A percentile compares a stretch with the other conserved stretches of the same genome.
Evolutionary conservation across 2,113 vertebrate species (phyloP).

Genomic region (Lota lota): DNA sequence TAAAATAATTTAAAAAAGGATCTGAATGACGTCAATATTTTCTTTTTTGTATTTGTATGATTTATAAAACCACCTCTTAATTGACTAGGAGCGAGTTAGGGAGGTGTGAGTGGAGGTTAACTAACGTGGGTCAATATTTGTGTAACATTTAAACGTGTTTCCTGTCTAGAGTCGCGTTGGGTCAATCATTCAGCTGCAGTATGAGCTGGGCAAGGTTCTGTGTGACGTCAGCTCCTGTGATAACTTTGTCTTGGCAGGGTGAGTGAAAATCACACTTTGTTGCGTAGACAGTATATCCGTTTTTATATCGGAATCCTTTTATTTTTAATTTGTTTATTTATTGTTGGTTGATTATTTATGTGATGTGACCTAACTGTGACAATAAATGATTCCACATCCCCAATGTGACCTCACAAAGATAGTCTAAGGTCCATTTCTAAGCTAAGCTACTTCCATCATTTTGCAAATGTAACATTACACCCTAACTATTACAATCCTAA

Average conservation of each 20-base stretch:
- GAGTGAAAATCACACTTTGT: conserved; percentile 50
- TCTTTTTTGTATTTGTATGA: neutral
- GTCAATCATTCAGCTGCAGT: conserved; percentile 85
- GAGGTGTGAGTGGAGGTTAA: too few species aligned
- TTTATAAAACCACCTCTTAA: neutral
- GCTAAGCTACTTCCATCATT: too few species aligned
- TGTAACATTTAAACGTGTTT: neutral
- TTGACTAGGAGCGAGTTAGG: neutral
- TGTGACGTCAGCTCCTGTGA: conserved; percentile 85
- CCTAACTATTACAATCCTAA: too few species aligned
- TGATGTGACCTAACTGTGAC: too few species aligned
- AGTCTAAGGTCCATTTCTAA: too few species aligned
- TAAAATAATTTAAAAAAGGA: too few species aligned
- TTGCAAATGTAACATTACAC: too few species aligned
- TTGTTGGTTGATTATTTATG: too few species aligned
- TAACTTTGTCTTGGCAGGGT: conserved; percentile 85
- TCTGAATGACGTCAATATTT: too few species aligned
- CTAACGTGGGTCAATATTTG: neutral
- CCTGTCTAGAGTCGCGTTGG: conserved; percentile 82
- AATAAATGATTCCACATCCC: too few species aligned
- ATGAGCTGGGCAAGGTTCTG: conserved; percentile 82
- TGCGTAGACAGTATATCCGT: neutral
- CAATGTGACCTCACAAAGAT: too few species aligned
- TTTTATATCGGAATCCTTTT: neutral
- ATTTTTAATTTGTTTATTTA: neutral